Base-by-base conservation (phyloP, 2,888 invertebrate genomes). In the Ochlodes sylvanus region DNA sequence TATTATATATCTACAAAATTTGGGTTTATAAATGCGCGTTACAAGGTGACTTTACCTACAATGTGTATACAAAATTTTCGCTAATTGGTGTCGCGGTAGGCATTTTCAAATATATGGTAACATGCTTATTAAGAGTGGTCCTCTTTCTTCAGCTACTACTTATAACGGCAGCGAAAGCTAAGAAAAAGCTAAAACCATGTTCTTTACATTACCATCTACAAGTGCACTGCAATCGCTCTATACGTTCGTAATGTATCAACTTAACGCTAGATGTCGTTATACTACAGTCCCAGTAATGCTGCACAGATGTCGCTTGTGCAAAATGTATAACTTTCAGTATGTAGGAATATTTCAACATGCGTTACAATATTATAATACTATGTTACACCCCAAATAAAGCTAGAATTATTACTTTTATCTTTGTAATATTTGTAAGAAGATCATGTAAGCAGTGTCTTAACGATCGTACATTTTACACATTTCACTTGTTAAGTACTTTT, bases 231-330 rank as follows among this genome's bases (percentile, higher is more conserved):
- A 21, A 21, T 14, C 1, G 9, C 44, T 47, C 12, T 17, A 17
- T 17, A 47, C 7, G 1, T 15, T 44, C 17, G 0, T 47, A 47
- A n/a, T 17, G 44, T 17, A 7, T 14, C 12, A 21, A 61, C 38
- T 32, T 38, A n/a, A 14, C 21, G 50, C 47, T 56, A 63, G 56
- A 34, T 65, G 57, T 58, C 57, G 19, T 42, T 58, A 14, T 42
- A 41, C 15, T 9, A 10, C 17, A 17, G 34, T 19, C 5, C 0
- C 38, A 3, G 1, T 19, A 34, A 7, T 56, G 38, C 5, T 15
- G 10, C 38, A 56, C 3, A 56, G 38, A 34, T 56, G 34, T 56
- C 38, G 38, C 34, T 56, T 56, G 2, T n/a, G 14, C 1, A 7
- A 21, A 4, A 52, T 12, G 10, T 27, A 19, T 52, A 32, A n/a